Base-by-base conservation (phyloP, 1,140 invertebrate genomes). In the Psix sp. region DNA sequence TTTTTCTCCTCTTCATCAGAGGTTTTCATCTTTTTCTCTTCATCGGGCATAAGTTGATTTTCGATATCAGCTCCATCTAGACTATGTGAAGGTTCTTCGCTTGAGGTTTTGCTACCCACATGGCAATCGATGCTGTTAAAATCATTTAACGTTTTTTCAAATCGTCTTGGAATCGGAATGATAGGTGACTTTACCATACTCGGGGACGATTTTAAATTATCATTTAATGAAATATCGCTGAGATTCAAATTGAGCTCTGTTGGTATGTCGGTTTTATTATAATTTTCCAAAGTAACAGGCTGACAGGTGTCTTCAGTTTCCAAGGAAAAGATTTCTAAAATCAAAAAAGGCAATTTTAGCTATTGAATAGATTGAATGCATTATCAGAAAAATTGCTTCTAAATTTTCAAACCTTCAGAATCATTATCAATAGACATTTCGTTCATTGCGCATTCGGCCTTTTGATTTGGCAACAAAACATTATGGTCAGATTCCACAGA, bases 41-140 rank as follows among this genome's bases (percentile, higher is more conserved):
- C 59, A 7, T 66, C 52, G 0, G 11, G 35, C n/a, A 26, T 31
- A 1, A 62, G 24, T 1, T 71, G 45, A 13, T 29, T 16, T 1
- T 72, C 72, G n/a, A 39, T 18, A 9, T 63, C 57, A 0, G 10
- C 42, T 6, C 39, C 36, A 38, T 71, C 62, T 31, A 72, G 26
- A 5, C 56, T 66, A 7, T 77, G 67, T 0, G 80, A 76, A 10
- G 76, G 66, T 57, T 84, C 83, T 48, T 86, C 85, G 18, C 80
- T 86, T 0, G 84, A 85, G 9, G 84, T 90, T 54, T 89, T 89
- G 24, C 89, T 90, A 21, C 91, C 88, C 54, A 91, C 88, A 72
- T 91, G 88, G 75, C 91, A 90, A 57, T 89, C 89, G 17, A 91
- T 91, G 74, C 89, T 89, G 49, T 83, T 89, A 5, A 91, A 84